Evolutionary conservation across 1,140 invertebrate genomes (phyloP).

Genomic region (Drosophila lowei): DNA sequence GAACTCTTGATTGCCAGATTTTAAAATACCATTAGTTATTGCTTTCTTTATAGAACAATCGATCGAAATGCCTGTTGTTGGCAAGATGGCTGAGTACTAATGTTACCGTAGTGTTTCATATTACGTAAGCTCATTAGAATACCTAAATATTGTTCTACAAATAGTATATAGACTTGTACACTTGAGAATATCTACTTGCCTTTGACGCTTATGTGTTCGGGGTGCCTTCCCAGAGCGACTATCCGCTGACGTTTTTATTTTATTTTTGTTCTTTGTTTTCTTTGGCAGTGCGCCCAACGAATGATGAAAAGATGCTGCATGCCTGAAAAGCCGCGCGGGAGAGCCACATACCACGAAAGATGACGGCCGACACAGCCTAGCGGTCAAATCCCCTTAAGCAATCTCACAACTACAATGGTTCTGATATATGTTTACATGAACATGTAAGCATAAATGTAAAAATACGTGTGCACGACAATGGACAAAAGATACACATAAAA

Average conservation of each 20-base stretch:
- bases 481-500: slow-evolving; percentile 61
- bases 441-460: slow-evolving; percentile 39
- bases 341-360: slow-evolving; percentile 43
- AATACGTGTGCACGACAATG: slow-evolving; percentile 36
- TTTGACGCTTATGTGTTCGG: slow-evolving; percentile 50
- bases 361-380: slow-evolving; percentile 52
- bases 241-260: slow-evolving; percentile 65
- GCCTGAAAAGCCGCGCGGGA: slow-evolving; percentile 55
- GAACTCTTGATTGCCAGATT: too few relatives aligned
- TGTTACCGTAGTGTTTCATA: slow-evolving; percentile 31
- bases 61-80: slow-evolving; percentile 4
- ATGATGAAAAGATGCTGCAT: slow-evolving; percentile 74
- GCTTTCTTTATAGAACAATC: slow-evolving; percentile 2
- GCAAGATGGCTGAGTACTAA: background rate
- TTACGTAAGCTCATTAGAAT: slow-evolving; percentile 42
- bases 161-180: slow-evolving; percentile 38
- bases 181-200: slow-evolving; percentile 65
- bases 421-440: slow-evolving; percentile 48
- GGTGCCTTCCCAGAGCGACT: slow-evolving; percentile 57
- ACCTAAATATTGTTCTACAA: slow-evolving; percentile 42
- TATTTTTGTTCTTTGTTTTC: slow-evolving; percentile 53
- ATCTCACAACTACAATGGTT: slow-evolving; percentile 47
- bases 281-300: slow-evolving; percentile 74
- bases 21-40: too few relatives aligned
- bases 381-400: slow-evolving; percentile 56